Evolutionary conservation across 2,888 invertebrate species (phyloP).

Genomic region (Yponomeuta malinellus): DNA sequence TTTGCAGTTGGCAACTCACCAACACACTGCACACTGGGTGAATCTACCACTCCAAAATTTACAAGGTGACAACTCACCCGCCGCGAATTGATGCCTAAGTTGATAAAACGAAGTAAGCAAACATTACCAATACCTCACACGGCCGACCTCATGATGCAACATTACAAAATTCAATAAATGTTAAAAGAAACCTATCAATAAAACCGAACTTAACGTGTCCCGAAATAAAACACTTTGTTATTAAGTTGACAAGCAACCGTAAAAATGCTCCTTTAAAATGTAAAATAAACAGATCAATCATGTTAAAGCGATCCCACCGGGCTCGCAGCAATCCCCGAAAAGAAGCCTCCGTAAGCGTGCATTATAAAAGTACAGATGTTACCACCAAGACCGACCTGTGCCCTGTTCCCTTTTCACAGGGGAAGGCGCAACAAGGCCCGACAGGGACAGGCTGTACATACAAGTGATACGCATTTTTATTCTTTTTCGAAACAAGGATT

Average conservation of each 20-base stretch:
- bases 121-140: neutral
- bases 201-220: slow-evolving; percentile 70
- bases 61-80: too few relatives aligned
- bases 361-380: slow-evolving; percentile 73
- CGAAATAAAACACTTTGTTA: slow-evolving; percentile 74
- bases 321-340: slow-evolving; percentile 68
- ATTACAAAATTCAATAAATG: slow-evolving; percentile 40
- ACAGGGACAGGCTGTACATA: slow-evolving; percentile 51
- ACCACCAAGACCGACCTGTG: slow-evolving; percentile 62
- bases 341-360: slow-evolving; percentile 74
- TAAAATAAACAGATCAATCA: slow-evolving; percentile 77
- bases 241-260: slow-evolving; percentile 76
- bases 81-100: too few relatives aligned
- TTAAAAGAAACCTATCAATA: slow-evolving; percentile 73
- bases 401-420: slow-evolving; percentile 45
- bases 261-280: slow-evolving; percentile 76
- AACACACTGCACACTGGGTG: too few relatives aligned
- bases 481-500: slow-evolving; percentile 71
- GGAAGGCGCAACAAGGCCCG: slow-evolving; percentile 28
- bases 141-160: neutral
- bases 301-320: slow-evolving; percentile 74
- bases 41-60: too few relatives aligned
- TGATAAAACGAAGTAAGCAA: neutral
- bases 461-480: slow-evolving; percentile 66
- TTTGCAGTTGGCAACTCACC: too few relatives aligned